Percentiles rank a stretch among this genome's conserved stretches.
Conservation (phyloP, 1,140 invertebrate species). For the Magallana angulata region DNA sequence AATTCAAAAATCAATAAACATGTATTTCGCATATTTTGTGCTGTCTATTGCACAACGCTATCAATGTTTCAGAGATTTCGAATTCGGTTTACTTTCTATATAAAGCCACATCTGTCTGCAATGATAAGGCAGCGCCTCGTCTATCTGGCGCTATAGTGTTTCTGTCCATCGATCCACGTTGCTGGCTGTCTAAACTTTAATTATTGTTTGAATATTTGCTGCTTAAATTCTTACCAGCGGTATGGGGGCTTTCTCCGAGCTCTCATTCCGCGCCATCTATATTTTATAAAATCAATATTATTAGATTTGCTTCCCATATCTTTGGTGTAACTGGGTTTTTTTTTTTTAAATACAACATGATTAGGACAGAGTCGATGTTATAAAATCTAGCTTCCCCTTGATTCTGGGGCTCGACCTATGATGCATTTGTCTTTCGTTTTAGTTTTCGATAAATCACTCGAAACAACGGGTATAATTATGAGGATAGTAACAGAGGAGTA, state of each 20-base stretch:
- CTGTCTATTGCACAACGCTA: too few species aligned
- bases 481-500: background rate
- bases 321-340: too few species aligned
- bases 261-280: constrained; percentile 5
- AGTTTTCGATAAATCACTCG: background rate
- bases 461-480: constrained; percentile 3
- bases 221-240: constrained; percentile 5
- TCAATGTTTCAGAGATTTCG: too few species aligned
- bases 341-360: too few species aligned
- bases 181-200: constrained; percentile 26
- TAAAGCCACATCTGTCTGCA: background rate
- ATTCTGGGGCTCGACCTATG: background rate
- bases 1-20: too few species aligned
- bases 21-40: too few species aligned
- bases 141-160: background rate
- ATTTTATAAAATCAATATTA: constrained; percentile 36
- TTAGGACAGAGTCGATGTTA: background rate
- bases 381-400: background rate
- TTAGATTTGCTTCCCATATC: constrained; percentile 2
- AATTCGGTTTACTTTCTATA: background rate
- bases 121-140: background rate
- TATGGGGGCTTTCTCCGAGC: background rate
- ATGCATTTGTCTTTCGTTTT: background rate
- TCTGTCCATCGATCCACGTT: background rate
- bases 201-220: constrained; percentile 37